A percentile compares a stretch with the other conserved stretches of the same genome.
Conservation (phyloP, 2,888 invertebrate species). For the Hirudinaria manillensis region DNA sequence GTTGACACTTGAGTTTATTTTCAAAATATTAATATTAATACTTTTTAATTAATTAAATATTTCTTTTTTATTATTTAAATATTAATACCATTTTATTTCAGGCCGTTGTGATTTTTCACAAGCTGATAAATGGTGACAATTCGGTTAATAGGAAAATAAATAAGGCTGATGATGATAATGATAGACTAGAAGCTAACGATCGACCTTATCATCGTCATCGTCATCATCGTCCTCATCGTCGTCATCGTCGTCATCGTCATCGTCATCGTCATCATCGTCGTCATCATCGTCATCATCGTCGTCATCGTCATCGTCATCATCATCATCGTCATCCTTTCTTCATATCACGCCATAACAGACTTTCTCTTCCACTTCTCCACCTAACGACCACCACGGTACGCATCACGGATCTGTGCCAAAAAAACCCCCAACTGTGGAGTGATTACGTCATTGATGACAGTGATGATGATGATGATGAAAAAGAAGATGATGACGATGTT, state of each 20-base stretch:
- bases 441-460: not conserved
- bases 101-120: too few relatives aligned
- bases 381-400: too few relatives aligned
- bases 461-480: not conserved
- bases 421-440: not conserved
- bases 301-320: constrained; percentile 34
- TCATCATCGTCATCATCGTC: constrained; percentile 33
- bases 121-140: too few relatives aligned
- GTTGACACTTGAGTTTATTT: too few relatives aligned
- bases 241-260: constrained; percentile 37
- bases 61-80: too few relatives aligned
- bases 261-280: constrained; percentile 38
- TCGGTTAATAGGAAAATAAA: too few relatives aligned
- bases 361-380: too few relatives aligned
- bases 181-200: constrained; percentile 3
- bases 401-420: too few relatives aligned
- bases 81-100: too few relatives aligned
- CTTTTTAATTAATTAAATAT: too few relatives aligned
- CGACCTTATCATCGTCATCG: constrained; percentile 34
- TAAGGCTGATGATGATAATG: too few relatives aligned
- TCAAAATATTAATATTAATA: too few relatives aligned
- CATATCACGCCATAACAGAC: not conserved
- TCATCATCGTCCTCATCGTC: constrained; percentile 35
- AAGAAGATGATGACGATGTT: not conserved
- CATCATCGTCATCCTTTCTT: constrained; percentile 25